Evolutionary conservation across 2,113 vertebrate species (phyloP), one percentile per base, ranked within the genome.

Genomic region (Phyllopteryx taeniolatus): DNA sequence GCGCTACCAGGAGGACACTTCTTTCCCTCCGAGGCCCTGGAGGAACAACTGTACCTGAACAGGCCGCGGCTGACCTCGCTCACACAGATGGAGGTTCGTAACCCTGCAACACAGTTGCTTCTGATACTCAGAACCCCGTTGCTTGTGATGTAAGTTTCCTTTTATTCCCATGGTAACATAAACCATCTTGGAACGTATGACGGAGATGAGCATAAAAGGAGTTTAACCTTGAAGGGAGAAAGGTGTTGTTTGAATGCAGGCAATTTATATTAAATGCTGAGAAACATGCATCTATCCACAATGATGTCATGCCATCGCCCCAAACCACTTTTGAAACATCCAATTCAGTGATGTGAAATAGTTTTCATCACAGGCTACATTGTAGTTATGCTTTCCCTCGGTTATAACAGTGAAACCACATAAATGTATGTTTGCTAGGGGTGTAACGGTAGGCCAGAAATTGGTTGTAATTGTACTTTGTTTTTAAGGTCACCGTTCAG

Each of bases 21-120:
- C 90, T 96, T 98, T 87, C 96, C 96, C 70, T 98, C 97, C 0
- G 97, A 99, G 82, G 96, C 96, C 71, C 93, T 99, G 88, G 96
- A 99, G 91, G 98, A 99, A 78, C 96, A 98, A 87, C 92, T 99
- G 68, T 99, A 99, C 87, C 95, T 99, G 86, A 98, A 95, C 84
- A 94, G 97, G 54, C 96, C 94, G 8, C 92, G 91, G 0, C 92
- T 99, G 47, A 97, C 96, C 0, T 93, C 95, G 0, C 93, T 96
- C 76, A 96, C 96, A 20, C 95, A 98, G 88, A 93, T 99, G 87
- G 95, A 98, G 82, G 93, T 93, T 65, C 43, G 56, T 59, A 59
- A 59, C 11, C 56, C 33, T 42, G 20, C 33, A 42, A 42, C 6
- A 22, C n/a, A 3, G 4, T 13, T 22, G 20, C 39, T 42, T 17